Evolutionary conservation across 2,888 invertebrate species (phyloP).

Genomic region (Monoplex corrugatus): DNA sequence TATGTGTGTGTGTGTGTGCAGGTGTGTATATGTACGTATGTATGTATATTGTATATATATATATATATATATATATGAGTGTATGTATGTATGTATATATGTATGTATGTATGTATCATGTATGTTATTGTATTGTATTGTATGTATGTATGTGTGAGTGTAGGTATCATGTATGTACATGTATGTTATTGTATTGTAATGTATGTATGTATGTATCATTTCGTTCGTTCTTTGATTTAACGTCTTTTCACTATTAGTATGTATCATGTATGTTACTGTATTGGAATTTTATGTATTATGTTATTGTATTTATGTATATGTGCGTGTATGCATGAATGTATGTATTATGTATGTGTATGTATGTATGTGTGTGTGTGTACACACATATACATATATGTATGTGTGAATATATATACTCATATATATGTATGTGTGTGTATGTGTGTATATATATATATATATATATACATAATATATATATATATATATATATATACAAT

Average conservation of each 20-base stretch:
- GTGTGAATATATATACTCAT: not conserved
- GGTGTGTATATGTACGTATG: slow-evolving; percentile 16
- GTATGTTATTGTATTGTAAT: not conserved
- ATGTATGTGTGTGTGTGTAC: not conserved
- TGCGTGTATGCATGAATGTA: not conserved
- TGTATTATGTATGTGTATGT: no score
- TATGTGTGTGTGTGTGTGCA: slow-evolving; percentile 7
- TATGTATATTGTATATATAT: not conserved
- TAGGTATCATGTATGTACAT: no score
- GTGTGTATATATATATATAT: not conserved
- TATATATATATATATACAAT: not conserved
- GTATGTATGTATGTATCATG: not conserved
- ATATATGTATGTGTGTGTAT: not conserved
- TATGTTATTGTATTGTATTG: no score
- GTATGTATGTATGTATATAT: not conserved
- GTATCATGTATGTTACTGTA: no score
- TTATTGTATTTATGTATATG: not conserved
- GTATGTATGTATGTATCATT: not conserved
- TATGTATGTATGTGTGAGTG: no score
- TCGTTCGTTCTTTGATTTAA: no score
- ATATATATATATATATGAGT: no score
- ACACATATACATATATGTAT: not conserved
- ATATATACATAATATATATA: not conserved
- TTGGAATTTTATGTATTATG: no score
- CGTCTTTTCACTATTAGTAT: no score